Evolutionary conservation across 2,888 invertebrate species (phyloP).

Genomic region (Latrodectus hesperus): DNA sequence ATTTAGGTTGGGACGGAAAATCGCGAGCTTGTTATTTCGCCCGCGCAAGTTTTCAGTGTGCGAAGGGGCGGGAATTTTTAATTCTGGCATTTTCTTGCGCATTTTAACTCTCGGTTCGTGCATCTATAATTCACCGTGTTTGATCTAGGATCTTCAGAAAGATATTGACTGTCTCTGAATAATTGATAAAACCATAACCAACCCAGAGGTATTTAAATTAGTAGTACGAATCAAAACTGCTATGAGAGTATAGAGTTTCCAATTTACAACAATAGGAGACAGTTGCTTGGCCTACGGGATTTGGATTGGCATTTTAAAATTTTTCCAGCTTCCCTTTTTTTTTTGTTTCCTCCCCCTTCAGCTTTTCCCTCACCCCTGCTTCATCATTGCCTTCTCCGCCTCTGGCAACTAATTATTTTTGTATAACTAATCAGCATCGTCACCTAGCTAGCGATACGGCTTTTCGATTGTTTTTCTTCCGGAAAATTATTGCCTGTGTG

Average conservation of each 20-base stretch:
- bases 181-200: conserved; percentile 49
- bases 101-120: conserved; percentile 12
- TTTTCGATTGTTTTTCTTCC: conserved; percentile 31
- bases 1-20: background rate
- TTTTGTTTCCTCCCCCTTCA: too few species aligned
- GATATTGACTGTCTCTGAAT: conserved; percentile 39
- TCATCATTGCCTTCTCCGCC: conserved; percentile 21
- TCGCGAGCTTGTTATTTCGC: conserved; percentile 62
- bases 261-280: conserved; percentile 41
- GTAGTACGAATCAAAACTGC: conserved; percentile 40
- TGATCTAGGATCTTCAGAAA: conserved; percentile 47
- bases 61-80: conserved; percentile 58
- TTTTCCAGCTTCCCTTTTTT: conserved; percentile 19
- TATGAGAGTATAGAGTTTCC: conserved; percentile 35
- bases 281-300: conserved; percentile 43
- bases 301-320: conserved; percentile 13
- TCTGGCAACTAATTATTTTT: conserved; percentile 52
- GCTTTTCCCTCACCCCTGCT: background rate
- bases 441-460: background rate
- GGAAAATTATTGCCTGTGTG: background rate
- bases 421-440: conserved; percentile 25
- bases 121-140: conserved; percentile 64
- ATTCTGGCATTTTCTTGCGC: conserved; percentile 52
- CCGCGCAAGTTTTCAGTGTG: conserved; percentile 32
- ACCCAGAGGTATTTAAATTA: conserved; percentile 65